These are phyloP conservation scores for Brachyrhaphis roseni DNA, from an alignment of 2,797 vertebrate genomes.

Conservation along the genomic window DNA sequence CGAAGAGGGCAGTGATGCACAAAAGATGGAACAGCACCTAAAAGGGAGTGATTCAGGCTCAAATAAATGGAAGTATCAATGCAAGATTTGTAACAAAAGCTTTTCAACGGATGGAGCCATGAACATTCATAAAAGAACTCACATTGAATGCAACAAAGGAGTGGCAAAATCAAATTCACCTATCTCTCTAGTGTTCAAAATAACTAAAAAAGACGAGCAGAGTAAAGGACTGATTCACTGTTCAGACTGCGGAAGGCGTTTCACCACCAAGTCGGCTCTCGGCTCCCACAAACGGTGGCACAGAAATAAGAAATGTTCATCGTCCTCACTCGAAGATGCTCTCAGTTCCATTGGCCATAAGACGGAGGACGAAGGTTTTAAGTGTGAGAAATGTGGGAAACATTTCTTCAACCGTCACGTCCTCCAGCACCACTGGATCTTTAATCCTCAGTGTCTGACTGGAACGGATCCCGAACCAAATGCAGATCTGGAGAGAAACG, in stretches of 20 bases:
- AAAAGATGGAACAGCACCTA: constrained; percentile 9
- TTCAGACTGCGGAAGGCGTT: constrained; percentile 79
- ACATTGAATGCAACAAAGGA: constrained; percentile 50
- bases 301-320: constrained; percentile 71
- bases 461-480: constrained; percentile 31
- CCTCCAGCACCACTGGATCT: constrained; percentile 74
- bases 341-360: constrained; percentile 41
- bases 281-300: constrained; percentile 83
- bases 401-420: constrained; percentile 77
- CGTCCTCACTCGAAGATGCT: constrained; percentile 57
- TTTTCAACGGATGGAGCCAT: constrained; percentile 79
- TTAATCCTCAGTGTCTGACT: constrained; percentile 61
- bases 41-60: constrained; percentile 3
- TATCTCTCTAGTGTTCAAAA: constrained; percentile 34
- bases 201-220: constrained; percentile 49
- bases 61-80: constrained; percentile 75
- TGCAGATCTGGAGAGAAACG: not conserved
- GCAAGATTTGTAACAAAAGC: constrained; percentile 73
- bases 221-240: constrained; percentile 72
- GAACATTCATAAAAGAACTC: constrained; percentile 81
- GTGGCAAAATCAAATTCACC: constrained; percentile 38
- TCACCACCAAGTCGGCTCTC: constrained; percentile 79
- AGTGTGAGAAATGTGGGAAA: constrained; percentile 76
- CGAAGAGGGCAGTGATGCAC: constrained; percentile 7
- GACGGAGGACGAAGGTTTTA: constrained; percentile 67